Evolutionary conservation across 2,888 invertebrate genomes (phyloP).

Genomic region (Mythimna lalbum): DNA sequence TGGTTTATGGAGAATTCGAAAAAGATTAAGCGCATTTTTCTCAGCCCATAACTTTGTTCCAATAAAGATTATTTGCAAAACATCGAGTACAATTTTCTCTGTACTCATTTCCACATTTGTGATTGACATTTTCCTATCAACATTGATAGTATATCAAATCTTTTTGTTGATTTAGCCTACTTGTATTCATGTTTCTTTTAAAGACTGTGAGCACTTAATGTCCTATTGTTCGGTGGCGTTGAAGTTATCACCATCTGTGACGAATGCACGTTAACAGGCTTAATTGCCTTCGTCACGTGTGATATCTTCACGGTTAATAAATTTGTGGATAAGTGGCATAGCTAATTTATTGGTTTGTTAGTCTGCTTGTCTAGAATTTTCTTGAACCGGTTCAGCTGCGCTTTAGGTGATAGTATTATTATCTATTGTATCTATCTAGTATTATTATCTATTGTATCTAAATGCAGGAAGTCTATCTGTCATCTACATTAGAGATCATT

Average conservation of each 20-base stretch:
- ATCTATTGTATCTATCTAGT: neutral
- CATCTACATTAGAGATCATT: neutral
- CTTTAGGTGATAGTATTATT: neutral
- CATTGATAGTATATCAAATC: slow-evolving; percentile 30
- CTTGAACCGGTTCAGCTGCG: neutral
- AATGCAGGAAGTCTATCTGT: neutral
- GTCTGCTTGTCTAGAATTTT: neutral
- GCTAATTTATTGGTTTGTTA: neutral
- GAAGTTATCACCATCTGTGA: slow-evolving; percentile 37
- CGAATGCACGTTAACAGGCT: slow-evolving; percentile 24
- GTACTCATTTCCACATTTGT: slow-evolving; percentile 45
- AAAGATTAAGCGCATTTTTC: slow-evolving; percentile 18
- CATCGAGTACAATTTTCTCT: slow-evolving; percentile 22
- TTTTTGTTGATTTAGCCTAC: slow-evolving; percentile 52
- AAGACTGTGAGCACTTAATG: slow-evolving; percentile 35
- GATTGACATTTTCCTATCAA: slow-evolving; percentile 36
- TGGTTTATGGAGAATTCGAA: slow-evolving; percentile 15
- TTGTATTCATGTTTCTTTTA: slow-evolving; percentile 40
- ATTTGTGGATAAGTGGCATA: neutral
- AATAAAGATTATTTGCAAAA: slow-evolving; percentile 26
- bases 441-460: neutral
- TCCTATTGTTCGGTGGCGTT: slow-evolving; percentile 50
- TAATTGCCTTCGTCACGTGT: slow-evolving; percentile 21
- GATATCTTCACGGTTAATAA: slow-evolving; percentile 34
- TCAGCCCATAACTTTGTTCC: slow-evolving; percentile 26